These are phyloP conservation scores for Phainopepla nitens DNA, from an alignment of 2,113 vertebrate species.

Conservation along the genomic window DNA sequence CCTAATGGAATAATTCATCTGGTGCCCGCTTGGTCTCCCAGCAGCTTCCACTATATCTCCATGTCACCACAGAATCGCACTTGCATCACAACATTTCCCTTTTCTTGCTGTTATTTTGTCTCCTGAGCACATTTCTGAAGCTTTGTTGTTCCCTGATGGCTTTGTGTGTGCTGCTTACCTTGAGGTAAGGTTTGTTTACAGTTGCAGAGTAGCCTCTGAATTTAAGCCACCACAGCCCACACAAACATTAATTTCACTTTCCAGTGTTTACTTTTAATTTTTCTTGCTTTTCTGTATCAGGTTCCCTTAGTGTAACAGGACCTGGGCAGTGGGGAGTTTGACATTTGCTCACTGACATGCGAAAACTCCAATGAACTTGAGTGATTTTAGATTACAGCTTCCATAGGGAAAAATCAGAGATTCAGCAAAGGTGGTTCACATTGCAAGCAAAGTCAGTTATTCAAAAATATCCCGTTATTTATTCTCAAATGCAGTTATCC, in stretches of 20 bases:
- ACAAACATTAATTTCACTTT: constrained; percentile 28
- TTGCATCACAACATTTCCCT: not conserved
- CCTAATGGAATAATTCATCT: not conserved
- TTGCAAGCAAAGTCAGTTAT: not conserved
- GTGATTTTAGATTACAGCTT: not conserved
- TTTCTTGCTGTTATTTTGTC: not conserved
- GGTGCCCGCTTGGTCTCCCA: not conserved
- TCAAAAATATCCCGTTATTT: not conserved
- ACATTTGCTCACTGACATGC: not conserved
- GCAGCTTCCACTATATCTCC: not conserved
- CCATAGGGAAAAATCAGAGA: not conserved
- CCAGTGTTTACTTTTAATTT: constrained; percentile 3
- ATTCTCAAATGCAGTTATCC: not conserved
- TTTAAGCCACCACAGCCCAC: not conserved
- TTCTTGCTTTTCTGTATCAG: not conserved
- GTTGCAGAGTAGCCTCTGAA: not conserved
- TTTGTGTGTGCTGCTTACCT: not conserved
- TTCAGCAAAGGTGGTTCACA: not conserved
- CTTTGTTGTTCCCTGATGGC: not conserved
- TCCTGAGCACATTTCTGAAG: not conserved
- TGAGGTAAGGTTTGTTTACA: not conserved
- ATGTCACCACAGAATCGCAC: not conserved
- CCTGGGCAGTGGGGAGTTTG: not conserved
- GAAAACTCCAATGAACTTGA: not conserved
- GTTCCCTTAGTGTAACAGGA: not conserved